phyloP scores from a whole-genome alignment of 2,797 vertebrate species.

The Vipera ursinii region DNA sequence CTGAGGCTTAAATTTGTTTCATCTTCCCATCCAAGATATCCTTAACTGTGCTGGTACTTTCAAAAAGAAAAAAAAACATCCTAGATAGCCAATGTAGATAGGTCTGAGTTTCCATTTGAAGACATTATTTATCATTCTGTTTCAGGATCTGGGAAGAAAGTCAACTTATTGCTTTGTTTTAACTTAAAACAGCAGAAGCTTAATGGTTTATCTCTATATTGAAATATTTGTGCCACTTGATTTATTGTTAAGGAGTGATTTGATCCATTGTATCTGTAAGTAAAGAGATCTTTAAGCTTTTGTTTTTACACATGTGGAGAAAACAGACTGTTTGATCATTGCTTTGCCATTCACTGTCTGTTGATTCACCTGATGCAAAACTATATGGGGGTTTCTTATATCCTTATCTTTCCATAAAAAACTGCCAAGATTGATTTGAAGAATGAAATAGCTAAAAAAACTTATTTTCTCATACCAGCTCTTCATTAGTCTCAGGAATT shows the following conservation, averaged over 20 bases:
- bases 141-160: not conserved
- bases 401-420: not conserved
- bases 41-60: not conserved
- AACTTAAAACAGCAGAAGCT: not conserved
- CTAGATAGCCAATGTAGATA: not conserved
- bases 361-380: not conserved
- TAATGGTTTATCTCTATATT: not conserved
- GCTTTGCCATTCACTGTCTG: not conserved
- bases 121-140: not conserved
- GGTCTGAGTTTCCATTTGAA: not conserved
- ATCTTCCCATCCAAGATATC: not conserved
- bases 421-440: not conserved
- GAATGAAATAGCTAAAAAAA: not conserved
- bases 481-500: not conserved
- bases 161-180: not conserved
- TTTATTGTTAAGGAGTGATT: not conserved
- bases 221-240: not conserved
- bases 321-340: not conserved
- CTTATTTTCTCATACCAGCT: not conserved
- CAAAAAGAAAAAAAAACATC: not conserved
- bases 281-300: not conserved
- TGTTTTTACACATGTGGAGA: not conserved
- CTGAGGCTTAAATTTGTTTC: not conserved
- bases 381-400: not conserved
- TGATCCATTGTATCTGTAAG: not conserved